Evolutionary conservation across 1,140 invertebrate species (phyloP), one percentile per base, ranked within the genome.

Genomic region (Magallana angulata): DNA sequence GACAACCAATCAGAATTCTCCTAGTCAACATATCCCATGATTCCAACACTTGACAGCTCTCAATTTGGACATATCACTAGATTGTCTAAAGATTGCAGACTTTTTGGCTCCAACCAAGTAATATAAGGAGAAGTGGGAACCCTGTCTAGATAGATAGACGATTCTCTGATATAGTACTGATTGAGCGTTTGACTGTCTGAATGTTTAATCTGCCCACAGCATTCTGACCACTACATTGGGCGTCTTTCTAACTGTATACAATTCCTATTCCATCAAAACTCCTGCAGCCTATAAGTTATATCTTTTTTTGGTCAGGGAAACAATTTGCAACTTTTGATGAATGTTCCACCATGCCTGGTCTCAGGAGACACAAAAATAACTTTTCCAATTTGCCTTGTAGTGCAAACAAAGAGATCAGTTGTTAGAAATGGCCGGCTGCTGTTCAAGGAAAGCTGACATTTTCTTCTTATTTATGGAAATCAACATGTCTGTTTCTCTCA

Each of bases 381-480:
- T 36, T 76, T 30, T 76, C 68, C 68, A 76, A 76, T 76, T 76
- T 76, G 68, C 68, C 68, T 76, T 76, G 68, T 76, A 76, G 68
- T 76, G 18, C 68, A 76, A 76, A 76, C 68, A 76, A 76, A 76
- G 68, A 76, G 24, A 76, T 76, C 24, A 76, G 68, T 76, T 76
- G 68, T 76, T 76, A 76, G 68, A 76, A 76, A 76, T 76, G 68
- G 68, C 68, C 30, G 68, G 68, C 68, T 76, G 68, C 24, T 76
- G 68, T 76, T 76, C 68, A 76, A 76, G 68, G 24, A 76, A 76
- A 76, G 24, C 68, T 76, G 68, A 76, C 68, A 76, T 76, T 76
- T 76, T 76, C 68, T 76, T 76, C 68, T 76, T 76, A 76, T 76
- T 76, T 76, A 76, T 76, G 68, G 68, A 30, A 76, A 76, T 76